Evolutionary conservation across 2,797 vertebrate genomes (phyloP), one percentile per base, ranked within the genome.

Genomic region (Karalla daura): DNA sequence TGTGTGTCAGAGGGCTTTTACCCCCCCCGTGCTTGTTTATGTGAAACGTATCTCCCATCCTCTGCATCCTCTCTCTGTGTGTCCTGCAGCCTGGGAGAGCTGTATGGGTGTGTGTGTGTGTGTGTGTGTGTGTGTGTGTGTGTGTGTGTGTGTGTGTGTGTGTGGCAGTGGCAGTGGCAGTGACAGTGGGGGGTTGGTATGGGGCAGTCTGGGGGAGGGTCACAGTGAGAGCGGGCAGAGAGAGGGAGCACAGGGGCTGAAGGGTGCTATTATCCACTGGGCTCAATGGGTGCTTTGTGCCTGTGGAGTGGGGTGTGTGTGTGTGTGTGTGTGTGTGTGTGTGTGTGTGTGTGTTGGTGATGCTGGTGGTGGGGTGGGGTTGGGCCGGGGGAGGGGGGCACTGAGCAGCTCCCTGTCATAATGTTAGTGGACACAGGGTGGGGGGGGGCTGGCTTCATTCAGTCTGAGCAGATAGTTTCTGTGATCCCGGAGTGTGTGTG

Each of bases 221-320:
- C 61, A 64, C 36, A 45, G 50, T 15, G 5, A 37, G 50, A 66
- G 62, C 2, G 2, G 75, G 50, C 62, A 14, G 41, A 54, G 61
- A 58, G 61, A 46, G 76, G 43, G 80, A 52, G 18, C 50, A 13
- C n/a, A 70, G 65, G 76, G 77, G 68, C 79, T 92, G 84, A 94
- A 93, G 89, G 86, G 76, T 69, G 77, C 89, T 71, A 92, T 93
- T 94, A 93, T 94, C 86, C 89, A 63, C 5, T 1, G 7, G 53
- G 53, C 85, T 94, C 76, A 94, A 94, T 93, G 85, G 85, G 51
- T 0, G 81, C 90, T 91, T 93, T 94, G 92, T 94, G 83, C 50
- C 37, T n/a, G n/a, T n/a, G n/a, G n/a, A n/a, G n/a, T n/a, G n/a
- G n/a, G n/a, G n/a, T n/a, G n/a, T n/a, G n/a, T n/a, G n/a, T n/a